A percentile compares a stretch with the other conserved stretches of the same genome.
Evolutionary conservation across 2,797 vertebrate species (phyloP).

Genomic region (Amazona ochrocephala): DNA sequence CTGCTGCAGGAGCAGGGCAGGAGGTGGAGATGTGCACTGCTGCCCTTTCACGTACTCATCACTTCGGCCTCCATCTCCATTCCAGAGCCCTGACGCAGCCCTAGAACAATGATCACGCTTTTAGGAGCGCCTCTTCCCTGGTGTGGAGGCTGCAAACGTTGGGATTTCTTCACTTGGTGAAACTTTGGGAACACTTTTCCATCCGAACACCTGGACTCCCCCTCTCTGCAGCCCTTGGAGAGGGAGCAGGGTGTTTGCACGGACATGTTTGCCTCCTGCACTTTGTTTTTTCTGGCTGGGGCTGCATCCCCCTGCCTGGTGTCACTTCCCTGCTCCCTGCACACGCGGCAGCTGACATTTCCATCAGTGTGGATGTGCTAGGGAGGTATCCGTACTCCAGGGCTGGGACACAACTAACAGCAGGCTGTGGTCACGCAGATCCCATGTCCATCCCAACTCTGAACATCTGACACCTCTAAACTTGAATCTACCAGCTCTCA

Average conservation of each 20-base stretch:
- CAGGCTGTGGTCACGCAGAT: neutral
- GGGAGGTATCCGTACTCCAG: neutral
- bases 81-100: neutral
- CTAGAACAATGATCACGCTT: accelerated
- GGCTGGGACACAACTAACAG: neutral
- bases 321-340: neutral
- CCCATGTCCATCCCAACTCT: neutral
- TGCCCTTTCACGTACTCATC: neutral
- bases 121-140: neutral
- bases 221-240: neutral
- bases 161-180: neutral
- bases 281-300: neutral
- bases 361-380: neutral
- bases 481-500: neutral
- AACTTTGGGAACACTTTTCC: neutral
- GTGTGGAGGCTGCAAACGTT: accelerated
- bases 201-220: neutral
- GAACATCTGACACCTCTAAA: neutral
- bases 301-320: neutral
- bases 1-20: neutral
- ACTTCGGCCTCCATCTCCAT: accelerated
- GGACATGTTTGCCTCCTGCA: neutral
- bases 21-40: neutral
- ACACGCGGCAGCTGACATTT: neutral
- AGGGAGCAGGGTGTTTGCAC: neutral